Evolutionary conservation across 2,888 invertebrate genomes (phyloP).

Genomic region (Scaptomyza caliginosa): DNA sequence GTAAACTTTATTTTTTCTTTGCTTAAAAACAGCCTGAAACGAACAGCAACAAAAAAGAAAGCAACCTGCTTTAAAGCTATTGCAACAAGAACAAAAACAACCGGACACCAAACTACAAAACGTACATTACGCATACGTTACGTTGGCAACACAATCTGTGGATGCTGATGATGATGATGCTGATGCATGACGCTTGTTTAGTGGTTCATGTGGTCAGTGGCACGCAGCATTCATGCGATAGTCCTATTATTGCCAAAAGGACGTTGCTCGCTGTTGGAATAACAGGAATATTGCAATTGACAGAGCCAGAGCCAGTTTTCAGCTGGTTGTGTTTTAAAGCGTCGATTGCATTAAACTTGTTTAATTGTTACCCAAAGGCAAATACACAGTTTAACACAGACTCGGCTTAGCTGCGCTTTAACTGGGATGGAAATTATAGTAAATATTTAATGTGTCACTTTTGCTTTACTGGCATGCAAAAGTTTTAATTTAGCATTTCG

Average conservation of each 20-base stretch:
- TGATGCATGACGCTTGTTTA: constrained; percentile 24
- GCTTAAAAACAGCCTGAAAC: constrained; percentile 33
- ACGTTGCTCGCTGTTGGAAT: not conserved
- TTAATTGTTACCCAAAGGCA: not conserved
- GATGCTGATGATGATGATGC: not conserved
- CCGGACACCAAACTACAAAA: not conserved
- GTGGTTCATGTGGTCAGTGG: constrained; percentile 36
- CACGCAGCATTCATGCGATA: constrained; percentile 12
- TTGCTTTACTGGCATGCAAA: not conserved
- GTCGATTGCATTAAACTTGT: not conserved
- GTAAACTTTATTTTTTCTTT: constrained; percentile 56
- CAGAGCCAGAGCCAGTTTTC: too few relatives aligned
- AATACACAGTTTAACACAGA: not conserved
- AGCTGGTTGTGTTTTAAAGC: not conserved
- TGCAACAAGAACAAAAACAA: not conserved
- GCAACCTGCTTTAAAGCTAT: constrained; percentile 44
- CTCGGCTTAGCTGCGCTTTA: not conserved
- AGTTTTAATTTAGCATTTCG: not conserved
- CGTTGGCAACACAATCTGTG: constrained; percentile 20
- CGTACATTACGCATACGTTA: constrained; percentile 37
- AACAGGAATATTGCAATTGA: not conserved
- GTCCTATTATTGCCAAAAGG: not conserved
- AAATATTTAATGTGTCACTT: not conserved
- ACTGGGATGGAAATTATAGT: not conserved
- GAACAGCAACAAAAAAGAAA: too few relatives aligned